Conservation (phyloP, 2,113 vertebrate genomes). For the Athene noctua region DNA sequence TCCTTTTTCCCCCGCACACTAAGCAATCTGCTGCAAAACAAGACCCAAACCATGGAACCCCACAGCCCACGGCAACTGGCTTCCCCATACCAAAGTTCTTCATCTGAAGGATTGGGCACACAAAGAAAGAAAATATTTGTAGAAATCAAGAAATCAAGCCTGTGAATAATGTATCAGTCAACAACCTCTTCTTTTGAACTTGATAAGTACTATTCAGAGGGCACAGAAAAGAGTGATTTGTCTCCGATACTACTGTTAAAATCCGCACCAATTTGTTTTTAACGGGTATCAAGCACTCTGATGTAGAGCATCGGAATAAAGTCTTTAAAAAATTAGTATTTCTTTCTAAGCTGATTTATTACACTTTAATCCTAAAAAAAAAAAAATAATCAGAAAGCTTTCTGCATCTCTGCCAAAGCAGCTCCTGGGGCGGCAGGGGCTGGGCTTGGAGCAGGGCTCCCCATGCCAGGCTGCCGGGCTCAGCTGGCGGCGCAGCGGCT, state of each 20-base stretch:
- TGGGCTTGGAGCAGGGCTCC: not conserved
- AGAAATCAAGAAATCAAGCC: not conserved
- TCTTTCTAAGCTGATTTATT: not conserved
- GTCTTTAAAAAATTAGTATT: not conserved
- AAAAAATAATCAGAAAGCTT: not conserved
- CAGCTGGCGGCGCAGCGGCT: not conserved
- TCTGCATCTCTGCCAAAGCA: not conserved
- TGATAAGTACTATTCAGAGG: not conserved
- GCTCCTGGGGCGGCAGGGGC: not conserved
- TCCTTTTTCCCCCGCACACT: too few relatives aligned
- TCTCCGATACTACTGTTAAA: not conserved
- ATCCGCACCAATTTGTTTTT: not conserved
- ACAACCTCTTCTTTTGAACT: not conserved
- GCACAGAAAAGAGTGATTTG: not conserved
- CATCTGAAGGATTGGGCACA: not conserved
- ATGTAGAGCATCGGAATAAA: not conserved
- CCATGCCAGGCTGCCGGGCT: not conserved
- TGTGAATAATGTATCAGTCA: not conserved
- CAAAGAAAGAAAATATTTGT: not conserved
- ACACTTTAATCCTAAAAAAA: not conserved
- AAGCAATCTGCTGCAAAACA: fast-evolving
- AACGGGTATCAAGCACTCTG: not conserved
- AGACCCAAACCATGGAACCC: fast-evolving
- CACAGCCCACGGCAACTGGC: fast-evolving
- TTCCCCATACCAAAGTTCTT: fast-evolving